Conservation (phyloP, 2,797 vertebrate species). For the Adelosebastes latens region DNA sequence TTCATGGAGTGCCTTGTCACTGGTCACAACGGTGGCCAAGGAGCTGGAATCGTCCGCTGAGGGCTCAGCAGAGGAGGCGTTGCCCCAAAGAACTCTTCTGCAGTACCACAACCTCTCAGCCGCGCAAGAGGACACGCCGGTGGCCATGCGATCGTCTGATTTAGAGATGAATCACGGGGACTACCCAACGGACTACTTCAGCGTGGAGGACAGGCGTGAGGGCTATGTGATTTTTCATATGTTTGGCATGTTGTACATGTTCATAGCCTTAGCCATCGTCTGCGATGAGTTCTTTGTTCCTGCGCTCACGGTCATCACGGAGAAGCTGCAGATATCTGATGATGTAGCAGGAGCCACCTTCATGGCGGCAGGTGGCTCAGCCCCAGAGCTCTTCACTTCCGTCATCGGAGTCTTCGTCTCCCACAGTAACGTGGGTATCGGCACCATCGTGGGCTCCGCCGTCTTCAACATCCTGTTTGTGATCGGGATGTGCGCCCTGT, state of each 20-base stretch:
- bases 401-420: conserved; percentile 96
- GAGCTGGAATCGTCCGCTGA: conserved; percentile 33
- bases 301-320: conserved; percentile 95
- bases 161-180: conserved; percentile 85
- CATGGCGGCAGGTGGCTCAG: conserved; percentile 97
- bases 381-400: conserved; percentile 97
- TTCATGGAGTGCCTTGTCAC: conserved; percentile 92
- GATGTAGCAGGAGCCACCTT: conserved; percentile 98
- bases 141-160: conserved; percentile 72
- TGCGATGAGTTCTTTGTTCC: conserved; percentile 98
- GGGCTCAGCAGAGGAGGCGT: conserved; percentile 53
- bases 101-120: conserved; percentile 80
- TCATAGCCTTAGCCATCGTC: conserved; percentile 95
- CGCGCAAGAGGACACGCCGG: conserved; percentile 56
- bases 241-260: conserved; percentile 98
- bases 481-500: conserved; percentile 97
- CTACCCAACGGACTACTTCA: conserved; percentile 91
- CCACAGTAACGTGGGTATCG: conserved; percentile 96
- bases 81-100: conserved; percentile 90
- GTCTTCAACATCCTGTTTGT: conserved; percentile 99
- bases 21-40: conserved; percentile 67
- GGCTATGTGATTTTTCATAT: conserved; percentile 91
- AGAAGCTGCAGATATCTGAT: conserved; percentile 93
- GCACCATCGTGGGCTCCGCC: conserved; percentile 96
- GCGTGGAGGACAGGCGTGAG: conserved; percentile 87